Base-by-base conservation (phyloP, 1,140 invertebrate species). In the Pissodes strobi region DNA sequence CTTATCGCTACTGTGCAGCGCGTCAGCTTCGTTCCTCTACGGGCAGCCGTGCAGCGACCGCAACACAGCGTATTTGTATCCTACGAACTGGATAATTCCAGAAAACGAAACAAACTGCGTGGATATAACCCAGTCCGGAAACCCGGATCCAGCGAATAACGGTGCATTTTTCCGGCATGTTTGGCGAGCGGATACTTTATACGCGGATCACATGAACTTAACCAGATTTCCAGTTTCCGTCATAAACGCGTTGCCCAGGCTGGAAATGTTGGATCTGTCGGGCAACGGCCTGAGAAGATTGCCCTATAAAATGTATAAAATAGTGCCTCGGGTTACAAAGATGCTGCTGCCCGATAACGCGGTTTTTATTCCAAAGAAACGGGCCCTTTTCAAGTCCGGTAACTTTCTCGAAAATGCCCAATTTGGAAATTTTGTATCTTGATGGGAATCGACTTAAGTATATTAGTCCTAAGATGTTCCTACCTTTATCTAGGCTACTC, bases 141-240 rank as follows among this genome's bases (percentile, higher is more conserved):
- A 63, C 61, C 56, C 63, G 38, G 37, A 55, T 46, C 15, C 46
- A 22, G 27, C 22, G 19, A 27, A 59, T 8, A 37, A 51, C 17
- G 51, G 23, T 41, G 52, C 56, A 38, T 69, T 70, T 27, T 64
- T 64, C 30, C n/a, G 27, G 41, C 39, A 25, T 3, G 57, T 71
- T 5, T 13, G 22, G 10, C 9, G 46, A 61, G 67, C 68, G 12
- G 67, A 72, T 41, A 74, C 72, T 23, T 43, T 76, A 5, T 74
- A 71, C 49, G 69, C 72, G 0, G 71, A 75, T 48, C 61, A 73
- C 21, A 72, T 74, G 68, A 53, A 66, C 10, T 46, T 76, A 18
- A 64, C 27, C 22, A 65, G 15, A 12, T 53, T 74, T 53, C 72
- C 72, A 0, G 38, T 56, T 6, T 30, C 46, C 3, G 27, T 71